Evolutionary conservation across 2,797 vertebrate species (phyloP), one percentile per base, ranked within the genome.

Genomic region (Thripadectes ignobilis): DNA sequence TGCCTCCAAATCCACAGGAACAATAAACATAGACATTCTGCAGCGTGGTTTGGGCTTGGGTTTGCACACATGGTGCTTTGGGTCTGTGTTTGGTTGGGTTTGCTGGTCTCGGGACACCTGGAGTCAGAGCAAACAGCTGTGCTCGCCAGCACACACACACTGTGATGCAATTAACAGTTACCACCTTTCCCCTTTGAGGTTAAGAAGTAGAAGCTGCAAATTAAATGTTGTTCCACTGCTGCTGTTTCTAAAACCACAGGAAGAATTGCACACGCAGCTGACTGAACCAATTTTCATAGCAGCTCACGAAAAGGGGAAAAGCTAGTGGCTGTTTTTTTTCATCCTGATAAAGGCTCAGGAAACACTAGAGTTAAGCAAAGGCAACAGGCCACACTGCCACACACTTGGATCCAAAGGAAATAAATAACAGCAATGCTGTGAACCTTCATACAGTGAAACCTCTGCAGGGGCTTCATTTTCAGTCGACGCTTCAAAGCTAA

Each of bases 161-260:
- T 72, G 68, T 66, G 72, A 80, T 54, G 58, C 82, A 93, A 95
- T 91, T 85, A 92, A 87, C 27, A 46, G 84, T 62, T 62, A 58
- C 72, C 82, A 48, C 59, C n/a, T 88, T 78, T 80, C 66, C 16
- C 85, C 79, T 85, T 62, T 2, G 38, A 95, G 85, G 62, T 91
- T 74, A 75, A 83, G 78, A 80, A 86, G 68, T 3, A 88, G 78
- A 87, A 94, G 45, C 71, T 87, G 76, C 34, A 92, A 93, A 85
- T 93, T 91, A 92, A 93, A 89, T 46, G 52, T 90, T 96, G 57
- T 61, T 75, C 55, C 51, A 83, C 57, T 63, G 79, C 71, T 80
- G 55, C 59, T 2, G 2, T 82, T 92, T 85, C 81, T 92, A 76
- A 92, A 94, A 90, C 92, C 83, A 86, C 82, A 88, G 82, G 92